Conservation (phyloP, 1,140 invertebrate species). For the Pseudomyrmex sp. region DNA sequence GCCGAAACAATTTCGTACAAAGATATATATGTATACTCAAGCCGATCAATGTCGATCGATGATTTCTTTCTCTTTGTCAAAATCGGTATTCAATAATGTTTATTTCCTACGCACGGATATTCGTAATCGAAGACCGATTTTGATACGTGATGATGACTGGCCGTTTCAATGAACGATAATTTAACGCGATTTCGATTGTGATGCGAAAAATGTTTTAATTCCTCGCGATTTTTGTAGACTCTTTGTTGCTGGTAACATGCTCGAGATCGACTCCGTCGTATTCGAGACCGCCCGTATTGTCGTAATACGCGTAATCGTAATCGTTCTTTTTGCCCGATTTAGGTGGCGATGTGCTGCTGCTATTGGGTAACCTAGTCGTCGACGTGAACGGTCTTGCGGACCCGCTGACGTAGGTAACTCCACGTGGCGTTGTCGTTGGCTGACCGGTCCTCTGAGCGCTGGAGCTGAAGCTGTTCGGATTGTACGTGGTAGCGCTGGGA, state of each 20-base stretch:
- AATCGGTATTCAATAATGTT: constrained; percentile 62
- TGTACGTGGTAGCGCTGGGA: constrained; percentile 77
- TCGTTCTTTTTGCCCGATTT: constrained; percentile 82
- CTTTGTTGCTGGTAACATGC: constrained; percentile 81
- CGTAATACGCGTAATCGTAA: constrained; percentile 84
- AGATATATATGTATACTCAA: constrained; percentile 17
- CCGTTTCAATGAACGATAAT: constrained; percentile 47
- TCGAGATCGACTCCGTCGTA: constrained; percentile 83
- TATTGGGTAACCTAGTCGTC: constrained; percentile 73
- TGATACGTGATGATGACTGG: constrained; percentile 45
- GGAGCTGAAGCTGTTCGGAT: constrained; percentile 77
- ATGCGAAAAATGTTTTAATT: constrained; percentile 47
- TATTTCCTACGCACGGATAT: background rate
- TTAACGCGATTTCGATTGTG: constrained; percentile 10
- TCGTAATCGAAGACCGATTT: constrained; percentile 63
- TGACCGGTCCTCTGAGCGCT: constrained; percentile 74
- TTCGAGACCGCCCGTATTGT: constrained; percentile 80
- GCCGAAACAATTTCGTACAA: constrained; percentile 12
- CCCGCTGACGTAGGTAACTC: constrained; percentile 77
- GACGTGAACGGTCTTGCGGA: constrained; percentile 80
- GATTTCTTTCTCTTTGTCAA: constrained; percentile 35
- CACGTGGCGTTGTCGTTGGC: constrained; percentile 74
- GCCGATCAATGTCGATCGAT: constrained; percentile 16
- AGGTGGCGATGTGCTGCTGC: constrained; percentile 62
- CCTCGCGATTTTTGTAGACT: constrained; percentile 82